phyloP scores from a whole-genome alignment of 2,888 invertebrate species.

The Volucella zonaria region DNA sequence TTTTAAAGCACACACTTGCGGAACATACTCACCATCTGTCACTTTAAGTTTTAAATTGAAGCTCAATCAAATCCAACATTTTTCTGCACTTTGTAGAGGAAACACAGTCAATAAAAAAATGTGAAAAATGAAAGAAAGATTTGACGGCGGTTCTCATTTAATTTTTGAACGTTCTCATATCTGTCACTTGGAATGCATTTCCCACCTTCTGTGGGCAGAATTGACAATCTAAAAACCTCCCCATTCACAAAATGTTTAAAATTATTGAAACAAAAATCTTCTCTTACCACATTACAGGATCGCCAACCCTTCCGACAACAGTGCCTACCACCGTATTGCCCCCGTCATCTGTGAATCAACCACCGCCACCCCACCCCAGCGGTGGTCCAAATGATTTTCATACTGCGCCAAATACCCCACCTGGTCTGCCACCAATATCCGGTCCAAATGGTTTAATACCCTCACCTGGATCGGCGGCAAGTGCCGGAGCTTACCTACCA shows the following conservation, averaged over 20 bases:
- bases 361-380: constrained; percentile 71
- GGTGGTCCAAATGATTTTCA: constrained; percentile 74
- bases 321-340: constrained; percentile 74
- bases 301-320: constrained; percentile 82
- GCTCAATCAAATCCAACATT: no score
- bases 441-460: constrained; percentile 82
- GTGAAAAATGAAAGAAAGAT: no score
- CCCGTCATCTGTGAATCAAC: constrained; percentile 71
- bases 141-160: no score
- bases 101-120: no score
- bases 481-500: constrained; percentile 83
- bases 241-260: neutral
- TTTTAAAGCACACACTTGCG: no score
- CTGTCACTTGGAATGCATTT: no score
- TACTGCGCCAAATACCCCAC: constrained; percentile 75
- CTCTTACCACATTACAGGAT: constrained; percentile 81
- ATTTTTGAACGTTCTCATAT: no score
- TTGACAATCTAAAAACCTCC: no score
- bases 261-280: constrained; percentile 28
- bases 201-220: no score
- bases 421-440: constrained; percentile 68
- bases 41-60: no score
- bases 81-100: no score
- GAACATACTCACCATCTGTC: no score
- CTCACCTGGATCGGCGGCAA: constrained; percentile 81